phyloP scores from a whole-genome alignment of 2,797 vertebrate species.

The Morus bassanus region DNA sequence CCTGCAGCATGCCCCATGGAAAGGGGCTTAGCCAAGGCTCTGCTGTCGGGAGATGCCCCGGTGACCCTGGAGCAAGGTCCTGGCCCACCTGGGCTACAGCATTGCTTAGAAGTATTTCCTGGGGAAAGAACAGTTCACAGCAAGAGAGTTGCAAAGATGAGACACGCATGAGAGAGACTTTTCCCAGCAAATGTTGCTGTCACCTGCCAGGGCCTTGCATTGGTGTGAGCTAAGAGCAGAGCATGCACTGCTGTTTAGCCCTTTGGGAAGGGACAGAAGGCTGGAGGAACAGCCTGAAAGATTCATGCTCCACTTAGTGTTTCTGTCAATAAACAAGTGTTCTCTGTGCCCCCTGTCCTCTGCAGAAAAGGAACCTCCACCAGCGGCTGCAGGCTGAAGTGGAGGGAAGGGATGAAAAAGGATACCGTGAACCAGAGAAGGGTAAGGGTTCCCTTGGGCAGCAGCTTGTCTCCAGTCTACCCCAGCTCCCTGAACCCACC shows the following conservation, averaged over 20 bases:
- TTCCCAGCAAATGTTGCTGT: not conserved
- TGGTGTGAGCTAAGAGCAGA: not conserved
- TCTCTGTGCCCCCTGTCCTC: not conserved
- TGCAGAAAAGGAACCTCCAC: not conserved
- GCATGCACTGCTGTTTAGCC: not conserved
- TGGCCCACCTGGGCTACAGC: not conserved
- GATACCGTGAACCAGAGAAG: not conserved
- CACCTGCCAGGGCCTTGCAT: not conserved
- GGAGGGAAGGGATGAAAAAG: not conserved
- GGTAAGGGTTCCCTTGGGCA: not conserved
- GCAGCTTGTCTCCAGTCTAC: not conserved
- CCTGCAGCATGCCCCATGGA: not conserved
- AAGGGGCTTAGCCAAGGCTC: not conserved
- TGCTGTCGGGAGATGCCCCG: not conserved
- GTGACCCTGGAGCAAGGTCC: not conserved
- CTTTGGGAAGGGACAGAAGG: not conserved
- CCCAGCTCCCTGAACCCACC: not conserved
- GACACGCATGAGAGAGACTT: not conserved
- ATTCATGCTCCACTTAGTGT: not conserved
- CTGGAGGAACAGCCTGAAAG: not conserved
- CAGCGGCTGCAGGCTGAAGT: not conserved
- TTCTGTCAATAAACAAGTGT: not conserved
- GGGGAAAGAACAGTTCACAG: not conserved
- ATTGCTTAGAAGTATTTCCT: not conserved
- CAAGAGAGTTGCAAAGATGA: not conserved